Evolutionary conservation across 2,113 vertebrate species (phyloP).

Genomic region (Carassius auratus): DNA sequence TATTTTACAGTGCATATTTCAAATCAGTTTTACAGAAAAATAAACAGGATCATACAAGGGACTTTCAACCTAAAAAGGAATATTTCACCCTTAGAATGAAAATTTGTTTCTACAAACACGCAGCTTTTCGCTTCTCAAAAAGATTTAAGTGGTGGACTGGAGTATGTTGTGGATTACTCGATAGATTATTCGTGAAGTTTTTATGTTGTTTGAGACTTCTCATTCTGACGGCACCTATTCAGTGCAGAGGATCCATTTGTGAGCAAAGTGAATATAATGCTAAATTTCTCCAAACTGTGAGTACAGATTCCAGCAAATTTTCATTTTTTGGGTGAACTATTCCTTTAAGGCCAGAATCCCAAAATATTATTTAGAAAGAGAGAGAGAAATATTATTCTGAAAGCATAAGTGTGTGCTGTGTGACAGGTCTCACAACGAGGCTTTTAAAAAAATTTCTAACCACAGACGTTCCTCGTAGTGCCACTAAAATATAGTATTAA

Average conservation of each 20-base stretch:
- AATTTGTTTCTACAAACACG: not conserved
- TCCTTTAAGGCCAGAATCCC: not conserved
- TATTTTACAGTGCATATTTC: not conserved
- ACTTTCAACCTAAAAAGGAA: not conserved
- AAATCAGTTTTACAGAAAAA: not conserved
- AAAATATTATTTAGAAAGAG: not conserved
- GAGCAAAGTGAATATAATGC: not conserved
- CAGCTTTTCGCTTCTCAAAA: not conserved
- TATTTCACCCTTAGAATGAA: not conserved
- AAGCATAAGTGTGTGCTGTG: not conserved
- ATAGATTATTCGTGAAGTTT: not conserved
- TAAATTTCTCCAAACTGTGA: not conserved
- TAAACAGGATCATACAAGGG: not conserved
- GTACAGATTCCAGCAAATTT: not conserved
- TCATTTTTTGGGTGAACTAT: not conserved
- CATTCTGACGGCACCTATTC: not conserved
- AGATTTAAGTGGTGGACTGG: not conserved
- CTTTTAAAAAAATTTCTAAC: conserved; percentile 22
- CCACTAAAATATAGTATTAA: conserved; percentile 67
- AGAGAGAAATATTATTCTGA: not conserved
- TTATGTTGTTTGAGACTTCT: not conserved
- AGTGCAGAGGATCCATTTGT: not conserved
- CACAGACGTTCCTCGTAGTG: conserved; percentile 56
- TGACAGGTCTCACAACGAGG: not conserved
- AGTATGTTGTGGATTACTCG: not conserved